Evolutionary conservation across 2,888 invertebrate species (phyloP).

Genomic region (Rhagonycha fulva): DNA sequence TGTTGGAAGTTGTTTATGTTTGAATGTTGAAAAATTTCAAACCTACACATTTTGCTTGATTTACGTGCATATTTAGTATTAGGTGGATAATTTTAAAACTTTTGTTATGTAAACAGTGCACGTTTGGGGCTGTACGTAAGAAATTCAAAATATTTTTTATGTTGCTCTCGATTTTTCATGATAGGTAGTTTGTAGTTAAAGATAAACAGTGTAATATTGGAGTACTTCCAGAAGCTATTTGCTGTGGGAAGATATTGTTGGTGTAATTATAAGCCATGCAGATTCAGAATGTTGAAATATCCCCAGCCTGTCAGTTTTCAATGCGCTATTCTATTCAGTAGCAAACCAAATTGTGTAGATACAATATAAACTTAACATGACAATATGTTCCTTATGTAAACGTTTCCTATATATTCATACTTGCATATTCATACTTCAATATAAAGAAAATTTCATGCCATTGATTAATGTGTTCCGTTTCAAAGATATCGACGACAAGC

Average conservation of each 20-base stretch:
- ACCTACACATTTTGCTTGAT: not conserved
- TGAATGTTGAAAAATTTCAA: conserved; percentile 1
- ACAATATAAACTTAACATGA: conserved; percentile 23
- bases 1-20: conserved; percentile 2
- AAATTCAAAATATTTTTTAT: not conserved
- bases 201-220: conserved; percentile 1
- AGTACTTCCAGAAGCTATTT: not conserved
- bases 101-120: not conserved
- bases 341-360: conserved; percentile 24
- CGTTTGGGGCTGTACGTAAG: not conserved
- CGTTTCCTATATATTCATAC: conserved; percentile 1
- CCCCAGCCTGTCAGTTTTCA: conserved; percentile 13
- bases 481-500: not conserved
- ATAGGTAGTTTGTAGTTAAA: not conserved
- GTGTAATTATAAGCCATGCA: conserved; percentile 10
- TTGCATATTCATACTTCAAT: not conserved
- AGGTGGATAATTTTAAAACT: conserved; percentile 2
- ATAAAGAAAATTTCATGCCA: not conserved
- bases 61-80: conserved; percentile 1
- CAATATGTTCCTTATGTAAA: conserved; percentile 27
- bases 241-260: conserved; percentile 3
- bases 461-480: not conserved
- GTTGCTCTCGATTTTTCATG: not conserved
- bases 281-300: conserved; percentile 11
- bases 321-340: conserved; percentile 28